Conservation (phyloP, 2,113 vertebrate species). For the Phycodurus eques region DNA sequence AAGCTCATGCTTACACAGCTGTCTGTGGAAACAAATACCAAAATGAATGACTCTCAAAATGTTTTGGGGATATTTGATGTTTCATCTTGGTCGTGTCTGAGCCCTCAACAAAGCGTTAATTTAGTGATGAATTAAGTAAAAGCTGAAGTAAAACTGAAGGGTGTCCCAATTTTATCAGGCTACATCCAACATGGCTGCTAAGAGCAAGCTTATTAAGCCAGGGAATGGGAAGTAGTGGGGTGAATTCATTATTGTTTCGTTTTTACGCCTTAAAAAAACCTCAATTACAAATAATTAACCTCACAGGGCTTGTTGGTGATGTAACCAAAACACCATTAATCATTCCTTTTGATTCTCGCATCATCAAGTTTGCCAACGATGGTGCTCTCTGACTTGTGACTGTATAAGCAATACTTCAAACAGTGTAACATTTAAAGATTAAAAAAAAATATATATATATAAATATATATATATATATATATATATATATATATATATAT, state of each 20-base stretch:
- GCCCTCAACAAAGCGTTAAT: constrained; percentile 22
- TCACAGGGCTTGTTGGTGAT: constrained; percentile 38
- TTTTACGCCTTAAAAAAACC: constrained; percentile 45
- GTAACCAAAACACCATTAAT: constrained; percentile 42
- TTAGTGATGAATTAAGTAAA: constrained; percentile 37
- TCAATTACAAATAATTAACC: constrained; percentile 67
- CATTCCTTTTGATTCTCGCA: constrained; percentile 66
- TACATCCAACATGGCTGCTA: constrained; percentile 12
- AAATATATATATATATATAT: no score
- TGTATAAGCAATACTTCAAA: constrained; percentile 49
- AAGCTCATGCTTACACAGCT: constrained; percentile 9
- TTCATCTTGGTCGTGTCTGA: constrained; percentile 6
- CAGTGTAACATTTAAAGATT: constrained; percentile 30
- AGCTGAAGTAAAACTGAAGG: constrained; percentile 31
- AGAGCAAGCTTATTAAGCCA: neutral
- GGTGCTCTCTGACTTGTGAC: constrained; percentile 33
- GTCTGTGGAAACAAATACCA: neutral
- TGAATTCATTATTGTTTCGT: constrained; percentile 34
- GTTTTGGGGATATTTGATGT: constrained; percentile 32
- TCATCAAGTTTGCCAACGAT: constrained; percentile 25
- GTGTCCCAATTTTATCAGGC: constrained; percentile 25
- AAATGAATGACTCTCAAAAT: constrained; percentile 12
- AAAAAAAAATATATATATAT: no score
- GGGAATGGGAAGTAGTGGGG: constrained; percentile 34
- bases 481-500: neutral